These are phyloP conservation scores for Antheraea pernyi DNA, from an alignment of 1,140 invertebrate species.

Conservation along the genomic window DNA sequence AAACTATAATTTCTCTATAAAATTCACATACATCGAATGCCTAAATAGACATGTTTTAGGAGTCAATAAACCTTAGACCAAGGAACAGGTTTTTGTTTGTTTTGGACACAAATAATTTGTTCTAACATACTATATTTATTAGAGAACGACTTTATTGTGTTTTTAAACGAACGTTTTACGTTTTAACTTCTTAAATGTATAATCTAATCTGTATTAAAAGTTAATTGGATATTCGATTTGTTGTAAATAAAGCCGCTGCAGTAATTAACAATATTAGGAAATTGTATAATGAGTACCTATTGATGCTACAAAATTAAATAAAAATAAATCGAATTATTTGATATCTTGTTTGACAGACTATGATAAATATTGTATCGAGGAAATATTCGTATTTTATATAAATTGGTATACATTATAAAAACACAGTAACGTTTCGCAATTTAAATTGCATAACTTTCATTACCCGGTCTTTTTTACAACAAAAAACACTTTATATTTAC, in stretches of 20 bases:
- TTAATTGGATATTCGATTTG: too few relatives aligned
- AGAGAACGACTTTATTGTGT: neutral
- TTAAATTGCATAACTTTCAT: too few relatives aligned
- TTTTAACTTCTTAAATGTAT: neutral
- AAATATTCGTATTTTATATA: too few relatives aligned
- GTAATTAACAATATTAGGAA: neutral
- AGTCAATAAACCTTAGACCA: slow-evolving; percentile 69
- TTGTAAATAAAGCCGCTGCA: neutral
- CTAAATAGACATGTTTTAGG: slow-evolving; percentile 56
- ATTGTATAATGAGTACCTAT: too few relatives aligned
- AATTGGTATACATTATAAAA: too few relatives aligned
- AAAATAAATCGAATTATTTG: too few relatives aligned
- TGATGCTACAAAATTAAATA: too few relatives aligned
- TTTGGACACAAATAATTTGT: slow-evolving; percentile 62
- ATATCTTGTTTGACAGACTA: too few relatives aligned
- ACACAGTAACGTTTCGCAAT: too few relatives aligned
- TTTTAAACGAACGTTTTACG: neutral
- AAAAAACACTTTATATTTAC: too few relatives aligned
- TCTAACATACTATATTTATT: slow-evolving; percentile 3
- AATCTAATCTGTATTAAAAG: neutral
- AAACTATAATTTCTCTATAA: slow-evolving; percentile 25
- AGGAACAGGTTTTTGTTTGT: slow-evolving; percentile 68
- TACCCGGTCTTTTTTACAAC: too few relatives aligned
- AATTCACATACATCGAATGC: slow-evolving; percentile 42
- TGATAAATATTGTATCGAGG: too few relatives aligned